Evolutionary conservation across 2,113 vertebrate species (phyloP).

Genomic region (Anthoscopus minutus): DNA sequence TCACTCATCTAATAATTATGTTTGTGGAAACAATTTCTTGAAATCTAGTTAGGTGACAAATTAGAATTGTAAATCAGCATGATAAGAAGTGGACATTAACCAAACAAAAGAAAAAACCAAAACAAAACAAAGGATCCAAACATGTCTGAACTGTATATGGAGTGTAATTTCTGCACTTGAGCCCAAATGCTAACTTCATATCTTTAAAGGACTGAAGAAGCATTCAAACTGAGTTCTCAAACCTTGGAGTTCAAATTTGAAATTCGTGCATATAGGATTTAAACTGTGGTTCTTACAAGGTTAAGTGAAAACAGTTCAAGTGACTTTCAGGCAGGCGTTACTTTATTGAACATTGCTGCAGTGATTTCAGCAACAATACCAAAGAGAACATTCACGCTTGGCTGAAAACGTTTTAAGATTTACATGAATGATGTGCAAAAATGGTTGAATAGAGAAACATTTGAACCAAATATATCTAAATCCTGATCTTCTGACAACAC

Average conservation of each 20-base stretch:
- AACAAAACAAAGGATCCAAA: background rate
- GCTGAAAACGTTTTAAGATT: background rate
- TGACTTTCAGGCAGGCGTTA: background rate
- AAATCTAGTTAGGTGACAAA: background rate
- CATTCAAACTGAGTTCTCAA: background rate
- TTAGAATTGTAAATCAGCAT: background rate
- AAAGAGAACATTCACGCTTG: background rate
- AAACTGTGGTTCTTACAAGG: background rate
- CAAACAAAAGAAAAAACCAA: too few species aligned
- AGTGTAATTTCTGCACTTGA: background rate
- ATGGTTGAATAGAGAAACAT: background rate
- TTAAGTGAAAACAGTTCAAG: background rate
- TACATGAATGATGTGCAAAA: background rate
- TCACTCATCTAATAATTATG: background rate
- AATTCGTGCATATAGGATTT: background rate
- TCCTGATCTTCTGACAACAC: background rate
- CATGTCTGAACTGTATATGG: background rate
- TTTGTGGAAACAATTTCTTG: background rate
- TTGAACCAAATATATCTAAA: background rate
- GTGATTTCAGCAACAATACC: background rate
- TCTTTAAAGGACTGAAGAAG: background rate
- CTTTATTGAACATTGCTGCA: background rate
- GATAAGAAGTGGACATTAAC: background rate
- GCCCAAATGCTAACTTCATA: background rate
- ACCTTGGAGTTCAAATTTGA: background rate